Evolutionary conservation across 2,113 vertebrate species (phyloP).

Genomic region (Chionomys nivalis): DNA sequence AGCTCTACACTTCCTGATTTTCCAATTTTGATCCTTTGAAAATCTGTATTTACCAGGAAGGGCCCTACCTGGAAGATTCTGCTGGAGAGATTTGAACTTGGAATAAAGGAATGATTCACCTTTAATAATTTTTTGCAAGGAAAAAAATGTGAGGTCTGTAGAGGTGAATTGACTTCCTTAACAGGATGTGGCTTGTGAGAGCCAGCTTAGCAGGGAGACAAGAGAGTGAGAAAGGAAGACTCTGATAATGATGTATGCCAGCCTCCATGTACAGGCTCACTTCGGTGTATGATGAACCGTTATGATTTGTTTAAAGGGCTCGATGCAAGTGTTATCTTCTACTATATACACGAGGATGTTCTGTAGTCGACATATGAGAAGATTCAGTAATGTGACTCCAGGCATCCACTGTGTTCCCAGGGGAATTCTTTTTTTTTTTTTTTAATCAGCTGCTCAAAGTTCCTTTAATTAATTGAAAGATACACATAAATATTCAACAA

Average conservation of each 20-base stretch:
- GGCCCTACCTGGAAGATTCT: not conserved
- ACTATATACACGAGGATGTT: not conserved
- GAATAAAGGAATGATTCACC: not conserved
- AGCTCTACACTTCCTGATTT: not conserved
- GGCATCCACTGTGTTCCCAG: not conserved
- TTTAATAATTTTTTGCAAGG: not conserved
- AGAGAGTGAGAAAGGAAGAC: not conserved
- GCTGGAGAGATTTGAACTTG: not conserved
- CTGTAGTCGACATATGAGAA: not conserved
- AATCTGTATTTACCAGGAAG: not conserved
- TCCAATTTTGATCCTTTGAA: not conserved
- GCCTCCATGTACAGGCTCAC: not conserved
- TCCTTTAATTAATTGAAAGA: conserved; percentile 30
- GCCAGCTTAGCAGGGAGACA: not conserved
- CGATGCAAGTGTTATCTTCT: not conserved
- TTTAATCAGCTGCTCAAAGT: not conserved
- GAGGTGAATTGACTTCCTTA: not conserved
- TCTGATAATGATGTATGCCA: not conserved
- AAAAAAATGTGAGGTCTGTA: not conserved
- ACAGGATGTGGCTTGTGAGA: not conserved
- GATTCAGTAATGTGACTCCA: not conserved
- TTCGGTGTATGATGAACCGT: not conserved
- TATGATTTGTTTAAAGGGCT: conserved; percentile 22
- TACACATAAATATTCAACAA: not conserved
- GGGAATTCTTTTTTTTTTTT: not conserved